phyloP scores from a whole-genome alignment of 2,797 vertebrate genomes.

The Channa striata region DNA sequence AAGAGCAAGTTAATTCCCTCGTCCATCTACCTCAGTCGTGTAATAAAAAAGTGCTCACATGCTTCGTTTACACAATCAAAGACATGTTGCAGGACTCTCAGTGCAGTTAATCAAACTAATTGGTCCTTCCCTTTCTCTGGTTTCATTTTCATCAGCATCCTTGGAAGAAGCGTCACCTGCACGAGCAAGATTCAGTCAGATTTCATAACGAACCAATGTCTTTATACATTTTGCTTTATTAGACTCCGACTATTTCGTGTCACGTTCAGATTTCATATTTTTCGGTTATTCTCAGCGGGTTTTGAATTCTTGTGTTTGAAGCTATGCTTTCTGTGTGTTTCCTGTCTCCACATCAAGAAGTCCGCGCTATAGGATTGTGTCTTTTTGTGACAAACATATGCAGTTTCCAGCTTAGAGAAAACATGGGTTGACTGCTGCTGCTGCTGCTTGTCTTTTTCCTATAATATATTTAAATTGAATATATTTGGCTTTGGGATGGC shows the following conservation, averaged over 20 bases:
- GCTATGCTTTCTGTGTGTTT: not conserved
- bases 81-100: not conserved
- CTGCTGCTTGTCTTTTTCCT: not conserved
- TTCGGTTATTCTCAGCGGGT: not conserved
- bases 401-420: not conserved
- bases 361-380: not conserved
- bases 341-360: not conserved
- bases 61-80: constrained; percentile 4
- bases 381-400: not conserved
- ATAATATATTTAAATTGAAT: not conserved
- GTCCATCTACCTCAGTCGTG: not conserved
- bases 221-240: constrained; percentile 25
- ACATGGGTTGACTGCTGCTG: not conserved
- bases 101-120: constrained; percentile 31
- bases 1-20: not conserved
- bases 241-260: constrained; percentile 1
- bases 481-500: not conserved
- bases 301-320: not conserved
- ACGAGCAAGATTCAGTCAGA: constrained; percentile 13
- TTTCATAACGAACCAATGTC: constrained; percentile 15
- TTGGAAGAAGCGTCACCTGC: not conserved
- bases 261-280: not conserved
- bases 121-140: constrained; percentile 11
- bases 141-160: not conserved
- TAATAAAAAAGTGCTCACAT: constrained; percentile 2